Evolutionary conservation across 1,140 invertebrate species (phyloP).

Genomic region (Heliconius hermathena): DNA sequence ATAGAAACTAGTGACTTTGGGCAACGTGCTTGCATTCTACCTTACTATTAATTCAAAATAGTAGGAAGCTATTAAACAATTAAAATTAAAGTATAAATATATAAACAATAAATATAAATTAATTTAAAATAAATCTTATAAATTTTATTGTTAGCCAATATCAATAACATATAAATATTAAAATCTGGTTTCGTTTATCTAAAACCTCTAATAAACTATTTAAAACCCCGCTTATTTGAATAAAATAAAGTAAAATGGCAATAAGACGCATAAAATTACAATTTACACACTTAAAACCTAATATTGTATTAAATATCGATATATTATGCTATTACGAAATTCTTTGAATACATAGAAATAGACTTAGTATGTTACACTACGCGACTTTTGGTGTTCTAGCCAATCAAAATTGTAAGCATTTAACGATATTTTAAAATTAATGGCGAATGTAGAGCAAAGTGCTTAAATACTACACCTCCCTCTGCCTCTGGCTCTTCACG

Average conservation of each 20-base stretch:
- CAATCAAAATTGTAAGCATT: too few relatives aligned
- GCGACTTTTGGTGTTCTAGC: too few relatives aligned
- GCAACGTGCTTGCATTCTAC: not conserved
- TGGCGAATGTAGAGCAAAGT: too few relatives aligned
- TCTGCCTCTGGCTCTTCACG: too few relatives aligned
- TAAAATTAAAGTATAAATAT: too few relatives aligned
- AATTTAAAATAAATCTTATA: not conserved
- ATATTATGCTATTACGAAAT: not conserved
- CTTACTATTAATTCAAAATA: not conserved
- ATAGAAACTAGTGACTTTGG: not conserved
- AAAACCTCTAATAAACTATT: not conserved
- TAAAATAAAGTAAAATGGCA: not conserved
- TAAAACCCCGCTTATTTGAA: not conserved
- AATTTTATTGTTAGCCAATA: not conserved
- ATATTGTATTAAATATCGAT: constrained; percentile 8
- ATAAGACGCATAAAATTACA: constrained; percentile 19
- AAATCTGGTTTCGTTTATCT: not conserved
- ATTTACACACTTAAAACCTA: constrained; percentile 5
- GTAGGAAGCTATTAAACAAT: too few relatives aligned
- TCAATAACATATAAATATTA: not conserved
- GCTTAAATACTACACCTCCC: too few relatives aligned
- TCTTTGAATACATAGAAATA: too few relatives aligned
- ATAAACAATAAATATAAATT: not conserved
- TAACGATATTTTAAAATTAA: too few relatives aligned
- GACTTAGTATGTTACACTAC: too few relatives aligned